Evolutionary conservation across 2,888 invertebrate genomes (phyloP).

Genomic region (Macrosiphum euphorbiae): DNA sequence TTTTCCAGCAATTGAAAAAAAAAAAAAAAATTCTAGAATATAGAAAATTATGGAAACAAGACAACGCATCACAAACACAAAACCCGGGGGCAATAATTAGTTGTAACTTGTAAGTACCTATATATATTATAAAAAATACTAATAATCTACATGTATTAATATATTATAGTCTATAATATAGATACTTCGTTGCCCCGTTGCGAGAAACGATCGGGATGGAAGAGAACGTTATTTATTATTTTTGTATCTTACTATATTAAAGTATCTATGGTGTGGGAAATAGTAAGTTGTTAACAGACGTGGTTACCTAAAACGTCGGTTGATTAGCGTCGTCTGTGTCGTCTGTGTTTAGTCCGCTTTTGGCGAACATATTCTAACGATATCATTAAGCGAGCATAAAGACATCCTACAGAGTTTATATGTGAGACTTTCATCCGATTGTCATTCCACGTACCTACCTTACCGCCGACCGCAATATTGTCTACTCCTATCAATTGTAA

Average conservation of each 20-base stretch:
- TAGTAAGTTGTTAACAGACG: background rate
- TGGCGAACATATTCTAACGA: background rate
- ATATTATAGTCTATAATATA: too few relatives aligned
- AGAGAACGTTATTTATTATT: background rate
- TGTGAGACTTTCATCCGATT: background rate
- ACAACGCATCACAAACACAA: background rate
- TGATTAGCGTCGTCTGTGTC: background rate
- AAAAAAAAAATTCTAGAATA: background rate
- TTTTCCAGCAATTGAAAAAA: background rate
- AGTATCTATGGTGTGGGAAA: background rate
- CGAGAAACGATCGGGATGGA: background rate
- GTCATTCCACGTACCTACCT: background rate
- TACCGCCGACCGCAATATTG: background rate
- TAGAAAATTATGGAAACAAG: background rate
- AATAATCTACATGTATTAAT: background rate
- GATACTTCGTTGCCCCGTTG: background rate
- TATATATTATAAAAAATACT: background rate
- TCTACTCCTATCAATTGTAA: background rate
- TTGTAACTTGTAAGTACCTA: background rate
- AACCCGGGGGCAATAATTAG: background rate
- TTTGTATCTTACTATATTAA: background rate
- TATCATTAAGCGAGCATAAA: slow-evolving; percentile 3
- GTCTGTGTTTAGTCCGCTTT: background rate
- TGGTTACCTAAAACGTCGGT: background rate
- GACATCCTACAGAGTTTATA: background rate